Percentiles rank a stretch among this genome's conserved stretches.
Conservation (phyloP, 1,140 invertebrate genomes). For the Cydia splendana region DNA sequence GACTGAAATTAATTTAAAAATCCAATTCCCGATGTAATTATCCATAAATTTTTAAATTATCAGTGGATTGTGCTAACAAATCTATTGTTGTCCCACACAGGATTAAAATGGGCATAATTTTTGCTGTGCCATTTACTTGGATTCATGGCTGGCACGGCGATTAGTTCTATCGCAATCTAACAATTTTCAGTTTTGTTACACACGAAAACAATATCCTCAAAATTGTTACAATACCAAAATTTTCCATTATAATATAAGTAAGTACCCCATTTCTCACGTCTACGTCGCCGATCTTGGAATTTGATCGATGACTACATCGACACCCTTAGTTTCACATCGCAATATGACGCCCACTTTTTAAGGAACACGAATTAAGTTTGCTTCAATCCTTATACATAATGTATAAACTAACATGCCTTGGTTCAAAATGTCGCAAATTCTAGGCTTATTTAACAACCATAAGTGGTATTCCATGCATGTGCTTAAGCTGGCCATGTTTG, state of each 20-base stretch:
- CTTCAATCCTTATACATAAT: not conserved
- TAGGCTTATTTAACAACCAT: conserved; percentile 11
- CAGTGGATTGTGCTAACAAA: too few species aligned
- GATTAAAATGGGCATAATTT: too few species aligned
- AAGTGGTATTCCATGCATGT: not conserved
- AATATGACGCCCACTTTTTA: conserved; percentile 17
- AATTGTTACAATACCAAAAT: too few species aligned
- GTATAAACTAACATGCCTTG: not conserved
- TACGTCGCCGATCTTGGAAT: not conserved
- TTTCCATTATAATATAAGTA: not conserved
- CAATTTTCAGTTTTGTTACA: too few species aligned
- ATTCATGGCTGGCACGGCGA: too few species aligned
- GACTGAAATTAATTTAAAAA: not conserved
- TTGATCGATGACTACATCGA: conserved; percentile 26
- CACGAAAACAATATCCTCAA: too few species aligned
- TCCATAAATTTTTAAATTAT: conserved; percentile 10
- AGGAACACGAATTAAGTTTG: not conserved
- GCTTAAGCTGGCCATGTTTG: not conserved
- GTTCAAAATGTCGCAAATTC: not conserved
- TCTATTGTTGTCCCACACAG: too few species aligned
- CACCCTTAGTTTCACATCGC: not conserved
- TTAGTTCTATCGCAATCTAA: too few species aligned
- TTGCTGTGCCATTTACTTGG: too few species aligned
- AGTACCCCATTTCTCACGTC: conserved; percentile 5
- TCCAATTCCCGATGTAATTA: not conserved